Evolutionary conservation across 2,113 vertebrate species (phyloP).

Genomic region (Oryzias celebensis): DNA sequence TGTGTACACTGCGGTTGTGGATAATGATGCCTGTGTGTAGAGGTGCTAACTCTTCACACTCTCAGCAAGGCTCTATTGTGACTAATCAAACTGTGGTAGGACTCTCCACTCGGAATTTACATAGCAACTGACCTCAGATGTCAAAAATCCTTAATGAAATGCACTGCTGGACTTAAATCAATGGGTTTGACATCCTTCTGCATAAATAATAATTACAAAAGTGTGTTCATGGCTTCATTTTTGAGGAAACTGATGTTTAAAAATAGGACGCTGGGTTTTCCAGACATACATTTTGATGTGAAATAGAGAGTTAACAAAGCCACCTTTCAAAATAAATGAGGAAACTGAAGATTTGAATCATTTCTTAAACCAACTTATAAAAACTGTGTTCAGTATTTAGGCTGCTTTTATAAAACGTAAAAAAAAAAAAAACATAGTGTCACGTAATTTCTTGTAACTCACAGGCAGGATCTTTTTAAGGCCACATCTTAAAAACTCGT

Average conservation of each 20-base stretch:
- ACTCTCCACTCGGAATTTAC: not conserved
- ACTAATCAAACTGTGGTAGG: constrained; percentile 12
- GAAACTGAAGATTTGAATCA: too few species aligned
- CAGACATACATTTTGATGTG: too few species aligned
- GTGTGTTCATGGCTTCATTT: too few species aligned
- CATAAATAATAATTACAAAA: too few species aligned
- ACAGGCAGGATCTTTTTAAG: constrained; percentile 92
- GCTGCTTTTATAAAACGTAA: not conserved
- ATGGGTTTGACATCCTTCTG: constrained; percentile 10
- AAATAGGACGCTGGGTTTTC: too few species aligned
- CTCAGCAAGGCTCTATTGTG: constrained; percentile 1
- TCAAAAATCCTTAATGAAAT: not conserved
- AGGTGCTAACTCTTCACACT: constrained; percentile 28
- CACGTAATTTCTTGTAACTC: constrained; percentile 64
- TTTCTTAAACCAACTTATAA: too few species aligned
- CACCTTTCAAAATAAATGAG: too few species aligned
- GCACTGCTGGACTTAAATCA: not conserved
- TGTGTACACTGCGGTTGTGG: constrained; percentile 31
- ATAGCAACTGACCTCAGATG: not conserved
- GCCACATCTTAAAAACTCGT: constrained; percentile 94
- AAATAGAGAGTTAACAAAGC: too few species aligned
- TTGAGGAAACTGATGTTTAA: too few species aligned
- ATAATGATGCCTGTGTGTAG: constrained; percentile 53
- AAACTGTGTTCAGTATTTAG: too few species aligned
- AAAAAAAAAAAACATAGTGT: not conserved